Conservation (phyloP, 2,797 vertebrate genomes). For the Rhyacichthys aspro region DNA sequence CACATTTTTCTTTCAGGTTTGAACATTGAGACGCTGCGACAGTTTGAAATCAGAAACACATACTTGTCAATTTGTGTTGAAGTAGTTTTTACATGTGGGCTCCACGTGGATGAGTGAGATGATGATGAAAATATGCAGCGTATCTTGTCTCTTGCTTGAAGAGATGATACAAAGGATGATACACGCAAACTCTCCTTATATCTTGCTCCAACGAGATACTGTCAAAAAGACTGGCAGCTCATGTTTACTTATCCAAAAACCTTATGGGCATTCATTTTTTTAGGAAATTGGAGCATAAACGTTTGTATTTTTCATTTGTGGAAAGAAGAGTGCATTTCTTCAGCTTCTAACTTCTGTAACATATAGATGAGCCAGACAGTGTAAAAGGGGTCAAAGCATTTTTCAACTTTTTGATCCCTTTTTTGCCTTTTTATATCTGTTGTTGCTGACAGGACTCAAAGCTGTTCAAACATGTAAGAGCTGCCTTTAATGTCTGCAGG, state of each 20-base stretch:
- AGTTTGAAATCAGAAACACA: conserved; percentile 14
- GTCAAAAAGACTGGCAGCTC: background rate
- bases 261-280: conserved; percentile 5
- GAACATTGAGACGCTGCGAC: conserved; percentile 20
- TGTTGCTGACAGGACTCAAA: conserved; percentile 29
- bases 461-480: conserved; percentile 30
- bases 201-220: background rate
- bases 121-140: background rate
- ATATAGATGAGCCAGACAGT: conserved; percentile 5
- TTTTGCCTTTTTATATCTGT: conserved; percentile 14
- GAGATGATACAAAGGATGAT: background rate
- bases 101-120: background rate
- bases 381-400: conserved; percentile 20
- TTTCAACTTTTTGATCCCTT: conserved; percentile 20
- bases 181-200: background rate
- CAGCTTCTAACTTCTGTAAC: conserved; percentile 3
- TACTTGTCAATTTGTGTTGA: background rate
- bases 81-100: background rate
- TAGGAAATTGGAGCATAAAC: background rate
- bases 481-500: conserved; percentile 31
- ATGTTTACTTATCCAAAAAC: background rate
- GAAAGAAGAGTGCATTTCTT: too few relatives aligned
- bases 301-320: too few relatives aligned
- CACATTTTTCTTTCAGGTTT: conserved; percentile 23
- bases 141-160: background rate